Base-by-base conservation (phyloP, 2,113 vertebrate species). In the Chloebia gouldiae region DNA sequence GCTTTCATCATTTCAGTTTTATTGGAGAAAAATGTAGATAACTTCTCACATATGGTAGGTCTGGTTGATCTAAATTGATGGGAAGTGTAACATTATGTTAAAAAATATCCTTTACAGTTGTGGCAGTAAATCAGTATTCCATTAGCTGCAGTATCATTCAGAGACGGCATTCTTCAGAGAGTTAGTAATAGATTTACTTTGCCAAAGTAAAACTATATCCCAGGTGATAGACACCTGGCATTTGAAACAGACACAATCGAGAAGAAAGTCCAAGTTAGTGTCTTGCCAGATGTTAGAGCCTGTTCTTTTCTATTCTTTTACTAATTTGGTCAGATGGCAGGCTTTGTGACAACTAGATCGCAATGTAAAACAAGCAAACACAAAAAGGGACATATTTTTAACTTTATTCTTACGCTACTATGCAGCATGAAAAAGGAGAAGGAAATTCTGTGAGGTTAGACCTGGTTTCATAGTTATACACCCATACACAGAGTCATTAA, bases 1-100 rank as follows among this genome's bases (percentile, higher is more conserved):
- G 88, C 87, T 97, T 97, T 98, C 97, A 98, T 96, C 96, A 76
- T 97, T 90, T 96, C 60, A 71, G 66, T 95, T 97, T 97, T 98
- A 97, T 89, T 95, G 92, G 81, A 96, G 72, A 97, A 96, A 97
- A 97, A 83, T 95, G 95, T 93, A 96, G 96, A 96, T 96, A 97
- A 96, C 95, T 96, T 97, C 95, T 96, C 97, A 97, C 96, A 97
- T 95, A 96, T 98, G 95, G 94, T 97, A 76, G 87, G 73, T 95
- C 97, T 98, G 91, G 96, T 92, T 97, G 95, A 96, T 95, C 83
- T 97, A 94, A 97, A 95, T 87, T 96, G 95, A 96, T 97, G 92
- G 79, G 94, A 97, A 96, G 75, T 90, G 95, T 97, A 97, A 95
- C 94, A 95, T 65, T 92, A 92, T 90, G 75, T 96, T 97, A 88